Percentiles rank a stretch among this genome's conserved stretches.
Conservation (phyloP, 2,113 vertebrate species). For the Pelusios castaneus region DNA sequence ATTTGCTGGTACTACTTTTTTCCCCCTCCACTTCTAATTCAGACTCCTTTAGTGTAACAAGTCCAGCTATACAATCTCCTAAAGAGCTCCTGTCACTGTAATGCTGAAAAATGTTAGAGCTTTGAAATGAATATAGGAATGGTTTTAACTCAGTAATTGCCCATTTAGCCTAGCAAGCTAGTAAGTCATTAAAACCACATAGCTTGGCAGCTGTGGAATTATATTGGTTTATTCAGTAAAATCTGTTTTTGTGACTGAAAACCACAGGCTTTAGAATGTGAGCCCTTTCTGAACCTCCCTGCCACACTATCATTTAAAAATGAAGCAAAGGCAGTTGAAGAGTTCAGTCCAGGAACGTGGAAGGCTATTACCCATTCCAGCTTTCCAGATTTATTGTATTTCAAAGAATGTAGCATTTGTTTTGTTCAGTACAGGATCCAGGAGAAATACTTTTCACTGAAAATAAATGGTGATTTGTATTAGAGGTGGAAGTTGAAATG, state of each 20-base stretch:
- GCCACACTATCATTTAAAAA: too few relatives aligned
- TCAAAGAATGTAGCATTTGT: not conserved
- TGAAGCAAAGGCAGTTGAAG: not conserved
- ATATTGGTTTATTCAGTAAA: not conserved
- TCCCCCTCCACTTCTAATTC: not conserved
- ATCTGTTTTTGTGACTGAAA: not conserved
- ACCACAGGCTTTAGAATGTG: not conserved
- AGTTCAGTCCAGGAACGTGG: not conserved
- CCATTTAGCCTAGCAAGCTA: not conserved
- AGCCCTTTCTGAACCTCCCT: too few relatives aligned
- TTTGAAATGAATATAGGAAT: not conserved
- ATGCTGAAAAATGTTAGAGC: not conserved
- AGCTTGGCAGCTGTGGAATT: not conserved
- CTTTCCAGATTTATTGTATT: not conserved
- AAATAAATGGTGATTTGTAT: not conserved
- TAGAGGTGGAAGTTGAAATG: not conserved
- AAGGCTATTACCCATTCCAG: not conserved
- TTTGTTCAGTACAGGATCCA: not conserved
- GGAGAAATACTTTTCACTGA: not conserved
- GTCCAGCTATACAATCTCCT: not conserved
- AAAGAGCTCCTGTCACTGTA: not conserved
- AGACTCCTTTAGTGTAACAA: not conserved
- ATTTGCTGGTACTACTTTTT: not conserved
- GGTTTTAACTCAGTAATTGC: not conserved
- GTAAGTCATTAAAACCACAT: not conserved